Evolutionary conservation across 1,140 invertebrate genomes (phyloP).

Genomic region (Trissolcus basalis): DNA sequence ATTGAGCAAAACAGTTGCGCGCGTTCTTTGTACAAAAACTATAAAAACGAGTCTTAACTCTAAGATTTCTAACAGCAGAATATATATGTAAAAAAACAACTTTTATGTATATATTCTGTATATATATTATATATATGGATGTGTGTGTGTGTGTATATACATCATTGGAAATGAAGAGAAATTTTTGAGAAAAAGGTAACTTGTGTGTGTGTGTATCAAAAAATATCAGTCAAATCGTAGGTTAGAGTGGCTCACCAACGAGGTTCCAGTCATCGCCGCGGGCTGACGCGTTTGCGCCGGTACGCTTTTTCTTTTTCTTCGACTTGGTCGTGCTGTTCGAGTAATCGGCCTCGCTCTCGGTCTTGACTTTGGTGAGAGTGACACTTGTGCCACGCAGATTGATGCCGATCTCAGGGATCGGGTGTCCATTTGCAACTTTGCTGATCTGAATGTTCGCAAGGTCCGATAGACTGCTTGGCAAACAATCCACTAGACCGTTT

Average conservation of each 20-base stretch:
- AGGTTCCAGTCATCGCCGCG: conserved; percentile 77
- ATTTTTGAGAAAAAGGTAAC: too few species aligned
- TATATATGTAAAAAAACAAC: too few species aligned
- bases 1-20: too few species aligned
- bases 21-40: too few species aligned
- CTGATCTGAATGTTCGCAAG: conserved; percentile 74
- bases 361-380: conserved; percentile 71
- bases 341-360: conserved; percentile 58
- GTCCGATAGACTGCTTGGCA: conserved; percentile 64
- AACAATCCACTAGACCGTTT: conserved; percentile 65
- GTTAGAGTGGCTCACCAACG: conserved; percentile 75
- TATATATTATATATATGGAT: too few species aligned
- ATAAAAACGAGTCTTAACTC: too few species aligned
- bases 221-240: too few species aligned
- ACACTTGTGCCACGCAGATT: conserved; percentile 73
- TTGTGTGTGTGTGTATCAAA: too few species aligned
- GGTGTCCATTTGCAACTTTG: conserved; percentile 73
- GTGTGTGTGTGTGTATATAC: too few species aligned
- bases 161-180: too few species aligned
- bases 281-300: conserved; percentile 65
- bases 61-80: too few species aligned
- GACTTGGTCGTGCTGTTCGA: conserved; percentile 66
- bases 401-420: conserved; percentile 73
- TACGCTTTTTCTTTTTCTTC: conserved; percentile 77
- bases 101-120: too few species aligned